A percentile compares a stretch with the other conserved stretches of the same genome.
Conservation (phyloP, 2,797 vertebrate species). For the Galagoides demidoff region DNA sequence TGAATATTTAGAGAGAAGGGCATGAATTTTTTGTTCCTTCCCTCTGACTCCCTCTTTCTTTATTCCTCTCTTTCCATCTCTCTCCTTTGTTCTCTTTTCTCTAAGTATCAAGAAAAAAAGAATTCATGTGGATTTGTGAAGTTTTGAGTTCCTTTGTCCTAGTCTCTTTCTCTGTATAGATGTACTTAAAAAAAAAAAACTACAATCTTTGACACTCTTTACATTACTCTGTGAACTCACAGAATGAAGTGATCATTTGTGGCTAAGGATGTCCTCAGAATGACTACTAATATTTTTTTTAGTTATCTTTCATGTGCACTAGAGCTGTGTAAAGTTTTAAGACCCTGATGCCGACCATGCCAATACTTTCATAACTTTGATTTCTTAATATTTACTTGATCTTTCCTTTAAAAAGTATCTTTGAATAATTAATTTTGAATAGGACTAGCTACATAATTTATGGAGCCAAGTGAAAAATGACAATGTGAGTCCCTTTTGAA, state of each 20-base stretch:
- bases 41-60: no score
- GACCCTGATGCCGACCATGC: background rate
- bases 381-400: slow-evolving; percentile 11
- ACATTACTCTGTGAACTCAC: background rate
- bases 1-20: background rate
- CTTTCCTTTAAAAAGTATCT: background rate
- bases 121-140: background rate
- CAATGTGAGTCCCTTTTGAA: background rate
- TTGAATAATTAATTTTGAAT: slow-evolving; percentile 24
- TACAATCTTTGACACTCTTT: background rate
- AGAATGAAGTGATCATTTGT: background rate
- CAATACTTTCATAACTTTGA: background rate
- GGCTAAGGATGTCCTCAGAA: background rate
- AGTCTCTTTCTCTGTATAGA: background rate
- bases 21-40: background rate
- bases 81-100: background rate
- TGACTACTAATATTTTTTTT: background rate
- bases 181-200: background rate
- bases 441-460: background rate
- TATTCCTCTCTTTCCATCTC: no score
- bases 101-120: background rate
- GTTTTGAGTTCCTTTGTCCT: background rate
- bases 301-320: background rate
- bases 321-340: background rate
- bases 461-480: background rate